These are phyloP conservation scores for Drosophila melanogaster DNA, from an alignment of 1,140 invertebrate species.

Conservation along the genomic window Release_6_plus_ISO1_MT NT_033779.5:4842501-4843000, in stretches of 20 bases:
- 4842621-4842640: constrained; percentile 52
- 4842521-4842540: constrained; percentile 5
- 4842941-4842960: background rate
- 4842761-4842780: constrained; percentile 41
- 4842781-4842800: constrained; percentile 5
- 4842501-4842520: constrained; percentile 1
- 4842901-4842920: background rate
- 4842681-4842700: constrained; percentile 19
- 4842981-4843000: background rate
- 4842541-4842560: constrained; percentile 1
- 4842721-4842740: constrained; percentile 83
- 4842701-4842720: constrained; percentile 48
- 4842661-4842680: constrained; percentile 20
- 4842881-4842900: background rate
- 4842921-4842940: background rate
- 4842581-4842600: constrained; percentile 58
- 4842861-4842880: constrained; percentile 18
- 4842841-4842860: constrained; percentile 24
- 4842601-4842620: constrained; percentile 57
- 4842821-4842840: constrained; percentile 23
- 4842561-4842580: constrained; percentile 59
- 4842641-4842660: constrained; percentile 20
- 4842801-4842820: constrained; percentile 62
- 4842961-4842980: constrained; percentile 1
- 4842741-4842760: constrained; percentile 84